These are phyloP conservation scores for Sphaerophoria rueppellii DNA, from an alignment of 2,888 invertebrate genomes.

Conservation along the genomic window DNA sequence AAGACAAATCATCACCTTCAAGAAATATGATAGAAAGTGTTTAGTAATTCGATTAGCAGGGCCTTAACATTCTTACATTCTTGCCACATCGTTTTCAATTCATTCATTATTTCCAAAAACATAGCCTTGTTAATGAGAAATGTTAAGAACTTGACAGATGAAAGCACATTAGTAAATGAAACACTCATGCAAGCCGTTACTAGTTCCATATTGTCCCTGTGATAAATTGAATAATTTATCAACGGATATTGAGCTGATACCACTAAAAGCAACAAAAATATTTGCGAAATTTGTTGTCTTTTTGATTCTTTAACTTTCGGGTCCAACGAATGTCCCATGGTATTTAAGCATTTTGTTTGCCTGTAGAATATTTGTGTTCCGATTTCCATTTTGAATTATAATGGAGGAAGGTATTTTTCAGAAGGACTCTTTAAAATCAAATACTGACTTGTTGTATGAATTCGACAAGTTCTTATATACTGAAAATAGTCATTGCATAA, in stretches of 20 bases:
- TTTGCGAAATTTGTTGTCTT: conserved; percentile 20
- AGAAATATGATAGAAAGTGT: background rate
- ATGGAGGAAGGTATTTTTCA: background rate
- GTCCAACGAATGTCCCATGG: conserved; percentile 51
- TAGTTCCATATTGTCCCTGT: conserved; percentile 77
- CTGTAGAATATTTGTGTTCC: conserved; percentile 23
- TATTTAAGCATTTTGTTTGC: conserved; percentile 45
- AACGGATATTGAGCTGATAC: conserved; percentile 79
- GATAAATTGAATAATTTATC: conserved; percentile 76
- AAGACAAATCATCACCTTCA: conserved; percentile 69
- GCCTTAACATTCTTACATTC: conserved; percentile 74
- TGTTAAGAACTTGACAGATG: conserved; percentile 78
- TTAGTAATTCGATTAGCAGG: too few species aligned
- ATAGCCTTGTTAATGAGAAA: conserved; percentile 77
- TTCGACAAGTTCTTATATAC: conserved; percentile 19
- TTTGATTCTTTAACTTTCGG: conserved; percentile 28
- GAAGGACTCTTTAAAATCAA: background rate
- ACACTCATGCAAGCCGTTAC: conserved; percentile 79
- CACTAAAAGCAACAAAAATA: conserved; percentile 75
- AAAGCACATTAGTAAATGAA: conserved; percentile 78
- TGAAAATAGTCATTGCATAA: background rate
- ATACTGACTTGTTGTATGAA: too few species aligned
- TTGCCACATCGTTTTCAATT: conserved; percentile 76
- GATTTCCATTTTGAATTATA: conserved; percentile 16
- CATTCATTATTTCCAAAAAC: conserved; percentile 77